phyloP scores from a whole-genome alignment of 1,140 invertebrate genomes.

The Apis dorsata region DNA sequence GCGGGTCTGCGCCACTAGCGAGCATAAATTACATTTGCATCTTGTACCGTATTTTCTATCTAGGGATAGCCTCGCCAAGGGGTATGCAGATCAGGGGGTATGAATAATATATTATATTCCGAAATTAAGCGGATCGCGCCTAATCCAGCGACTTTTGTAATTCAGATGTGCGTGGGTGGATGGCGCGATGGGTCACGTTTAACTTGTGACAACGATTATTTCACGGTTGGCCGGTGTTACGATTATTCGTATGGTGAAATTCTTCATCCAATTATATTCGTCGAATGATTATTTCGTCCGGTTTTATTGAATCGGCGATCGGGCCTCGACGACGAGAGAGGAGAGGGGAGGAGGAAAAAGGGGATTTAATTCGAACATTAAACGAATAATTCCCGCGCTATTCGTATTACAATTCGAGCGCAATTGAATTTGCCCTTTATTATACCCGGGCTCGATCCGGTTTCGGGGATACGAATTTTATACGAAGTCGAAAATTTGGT shows the following conservation, averaged over 20 bases:
- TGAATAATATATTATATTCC: conserved; percentile 45
- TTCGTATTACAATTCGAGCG: not conserved
- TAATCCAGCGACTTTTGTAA: conserved; percentile 44
- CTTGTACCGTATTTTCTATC: conserved; percentile 47
- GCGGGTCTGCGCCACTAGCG: not conserved
- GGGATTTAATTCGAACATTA: conserved; percentile 4
- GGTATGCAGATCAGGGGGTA: conserved; percentile 37
- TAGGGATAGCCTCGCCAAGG: conserved; percentile 20
- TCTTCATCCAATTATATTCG: not conserved
- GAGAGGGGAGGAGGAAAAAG: too few relatives aligned
- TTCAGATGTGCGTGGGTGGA: conserved; percentile 16
- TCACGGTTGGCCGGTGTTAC: not conserved
- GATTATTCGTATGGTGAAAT: not conserved
- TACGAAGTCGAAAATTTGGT: not conserved
- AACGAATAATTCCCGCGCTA: conserved; percentile 8
- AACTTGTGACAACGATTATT: conserved; percentile 11
- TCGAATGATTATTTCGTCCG: not conserved
- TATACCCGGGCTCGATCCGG: not conserved
- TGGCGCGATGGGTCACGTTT: not conserved
- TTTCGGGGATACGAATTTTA: not conserved
- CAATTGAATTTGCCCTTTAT: conserved; percentile 6
- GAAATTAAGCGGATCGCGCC: conserved; percentile 43
- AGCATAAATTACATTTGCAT: conserved; percentile 48
- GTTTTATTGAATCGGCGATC: not conserved
- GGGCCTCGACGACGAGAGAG: not conserved